A percentile compares a stretch with the other conserved stretches of the same genome.
These are phyloP conservation scores for Epicampocera succincta DNA, from an alignment of 2,888 invertebrate genomes.

Conservation along the genomic window DNA sequence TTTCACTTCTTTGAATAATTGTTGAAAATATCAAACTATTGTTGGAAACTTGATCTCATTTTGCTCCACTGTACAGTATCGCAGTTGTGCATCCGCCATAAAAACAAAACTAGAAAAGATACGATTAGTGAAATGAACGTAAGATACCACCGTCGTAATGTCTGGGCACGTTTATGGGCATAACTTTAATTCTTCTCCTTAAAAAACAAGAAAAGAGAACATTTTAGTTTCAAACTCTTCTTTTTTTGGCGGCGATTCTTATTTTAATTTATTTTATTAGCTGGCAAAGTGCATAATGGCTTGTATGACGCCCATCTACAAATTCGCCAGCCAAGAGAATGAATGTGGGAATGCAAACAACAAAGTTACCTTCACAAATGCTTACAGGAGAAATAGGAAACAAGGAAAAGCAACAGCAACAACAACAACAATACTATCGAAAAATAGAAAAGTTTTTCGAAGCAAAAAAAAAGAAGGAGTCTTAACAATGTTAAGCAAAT, in stretches of 20 bases:
- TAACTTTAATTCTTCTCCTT: constrained; percentile 61
- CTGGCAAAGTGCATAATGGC: constrained; percentile 72
- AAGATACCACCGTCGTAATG: constrained; percentile 66
- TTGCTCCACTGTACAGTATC: constrained; percentile 33
- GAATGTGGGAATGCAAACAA: constrained; percentile 45
- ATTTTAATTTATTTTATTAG: constrained; percentile 72
- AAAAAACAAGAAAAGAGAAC: constrained; percentile 16
- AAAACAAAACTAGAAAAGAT: constrained; percentile 44
- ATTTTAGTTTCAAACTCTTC: constrained; percentile 36
- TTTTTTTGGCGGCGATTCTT: constrained; percentile 62
- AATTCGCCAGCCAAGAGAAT: constrained; percentile 43
- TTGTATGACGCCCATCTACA: constrained; percentile 66
- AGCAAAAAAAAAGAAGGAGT: constrained; percentile 28
- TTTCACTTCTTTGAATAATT: too few relatives aligned
- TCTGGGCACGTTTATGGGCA: constrained; percentile 68
- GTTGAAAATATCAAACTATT: too few relatives aligned
- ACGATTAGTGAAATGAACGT: constrained; percentile 58
- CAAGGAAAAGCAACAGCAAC: background rate
- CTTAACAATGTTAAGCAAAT: constrained; percentile 66
- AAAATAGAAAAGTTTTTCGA: constrained; percentile 46
- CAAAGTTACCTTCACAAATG: constrained; percentile 36
- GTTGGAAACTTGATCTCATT: background rate
- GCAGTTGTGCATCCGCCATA: constrained; percentile 58
- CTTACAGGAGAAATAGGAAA: constrained; percentile 14
- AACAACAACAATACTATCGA: constrained; percentile 13